Conservation (phyloP, 2,113 vertebrate species). For the Lampris incognitus region DNA sequence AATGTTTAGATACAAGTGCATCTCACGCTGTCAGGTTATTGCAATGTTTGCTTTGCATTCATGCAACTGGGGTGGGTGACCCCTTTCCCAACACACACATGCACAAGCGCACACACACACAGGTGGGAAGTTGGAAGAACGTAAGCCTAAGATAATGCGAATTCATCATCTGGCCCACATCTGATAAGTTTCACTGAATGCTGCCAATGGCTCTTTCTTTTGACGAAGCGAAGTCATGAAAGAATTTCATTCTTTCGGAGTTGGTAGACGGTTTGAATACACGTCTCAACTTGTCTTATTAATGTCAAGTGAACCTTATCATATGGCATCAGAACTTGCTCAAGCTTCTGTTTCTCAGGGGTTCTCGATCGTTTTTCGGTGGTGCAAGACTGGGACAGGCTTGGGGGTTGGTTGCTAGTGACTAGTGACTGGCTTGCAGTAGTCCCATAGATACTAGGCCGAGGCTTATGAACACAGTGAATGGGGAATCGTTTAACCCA, state of each 20-base stretch:
- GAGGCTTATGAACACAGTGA: slow-evolving; percentile 2
- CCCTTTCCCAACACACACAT: too few species aligned
- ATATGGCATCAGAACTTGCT: neutral
- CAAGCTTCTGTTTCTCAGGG: neutral
- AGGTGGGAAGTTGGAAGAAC: too few species aligned
- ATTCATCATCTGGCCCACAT: neutral
- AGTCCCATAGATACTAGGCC: neutral
- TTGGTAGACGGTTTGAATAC: slow-evolving; percentile 15
- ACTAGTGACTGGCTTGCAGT: neutral
- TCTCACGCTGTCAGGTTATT: too few species aligned
- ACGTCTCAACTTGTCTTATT: slow-evolving; percentile 33
- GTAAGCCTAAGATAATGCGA: too few species aligned
- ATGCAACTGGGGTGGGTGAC: too few species aligned
- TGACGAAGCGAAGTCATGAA: slow-evolving; percentile 9
- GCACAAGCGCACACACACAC: too few species aligned
- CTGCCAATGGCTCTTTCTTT: neutral
- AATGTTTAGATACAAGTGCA: too few species aligned
- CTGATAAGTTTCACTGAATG: neutral
- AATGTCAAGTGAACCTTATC: slow-evolving; percentile 20
- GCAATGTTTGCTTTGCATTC: too few species aligned
- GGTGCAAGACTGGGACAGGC: neutral
- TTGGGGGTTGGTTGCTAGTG: neutral
- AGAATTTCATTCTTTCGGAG: slow-evolving; percentile 7
- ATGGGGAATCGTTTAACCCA: slow-evolving; percentile 48
- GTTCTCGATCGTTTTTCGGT: neutral